Base-by-base conservation (phyloP, 2,797 vertebrate species). In the Sebastes trivittatus region DNA sequence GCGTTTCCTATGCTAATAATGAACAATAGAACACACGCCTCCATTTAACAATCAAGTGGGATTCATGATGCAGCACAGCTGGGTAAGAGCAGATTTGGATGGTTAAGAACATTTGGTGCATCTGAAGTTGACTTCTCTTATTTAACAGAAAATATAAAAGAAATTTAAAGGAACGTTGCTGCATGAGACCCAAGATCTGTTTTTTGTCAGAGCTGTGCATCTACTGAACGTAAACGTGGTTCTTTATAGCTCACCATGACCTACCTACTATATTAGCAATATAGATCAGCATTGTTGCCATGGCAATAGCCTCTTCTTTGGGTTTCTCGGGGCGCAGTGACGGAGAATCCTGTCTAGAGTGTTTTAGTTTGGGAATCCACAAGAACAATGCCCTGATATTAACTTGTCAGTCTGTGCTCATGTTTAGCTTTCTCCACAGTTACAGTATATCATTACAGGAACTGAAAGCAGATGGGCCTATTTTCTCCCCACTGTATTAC, bases 201-300 rank as follows among this genome's bases (percentile, higher is more conserved):
- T 42, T 36, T 63, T 77, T 64, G 61, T 75, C 77, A 77, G 59
- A 60, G 32, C 30, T 73, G 68, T 49, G 36, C 8, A 13, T 10
- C 64, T n/a, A 13, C 69, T 85, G 16, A 75, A 76, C 83, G 46
- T 3, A 36, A 42, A 73, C 23, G 13, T 29, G 54, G 36, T 65
- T 73, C n/a, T 82, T 82, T 76, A 46, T 63, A 56, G 63, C 42
- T 81, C 74, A 60, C 16, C 38, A 0, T 88, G 85, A 88, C 85
- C 88, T 63, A 72, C 84, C 77, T 87, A 55, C 72, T 84, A 80
- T 87, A 84, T 91, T 66, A 83, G 52, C 46, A 18, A 77, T 79
- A 79, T 87, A 87, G 83, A 88, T 89, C 83, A 84, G 42, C 25
- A 20, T 23, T 8, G 88, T 88, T 90, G 72, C 81, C 81, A 82